Percentiles rank a stretch among this genome's conserved stretches.
phyloP scores from a whole-genome alignment of 2,113 vertebrate genomes.

The Microcebus ravelobensis region DNA sequence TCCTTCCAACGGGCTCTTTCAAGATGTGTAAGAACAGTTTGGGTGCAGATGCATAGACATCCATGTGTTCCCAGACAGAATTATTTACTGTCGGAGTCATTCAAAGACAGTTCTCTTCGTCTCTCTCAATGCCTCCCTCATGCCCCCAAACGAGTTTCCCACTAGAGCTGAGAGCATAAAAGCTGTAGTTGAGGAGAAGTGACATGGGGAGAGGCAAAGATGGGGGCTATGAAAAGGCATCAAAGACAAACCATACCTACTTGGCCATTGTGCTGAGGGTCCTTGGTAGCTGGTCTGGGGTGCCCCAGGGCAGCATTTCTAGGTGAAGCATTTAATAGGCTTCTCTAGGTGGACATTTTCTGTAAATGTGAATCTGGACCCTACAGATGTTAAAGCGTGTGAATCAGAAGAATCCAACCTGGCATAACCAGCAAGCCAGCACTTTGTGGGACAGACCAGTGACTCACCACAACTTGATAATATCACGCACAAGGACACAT shows the following conservation, averaged over 20 bases:
- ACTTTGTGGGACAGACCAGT: neutral
- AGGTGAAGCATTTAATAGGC: conserved; percentile 3
- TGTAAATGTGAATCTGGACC: neutral
- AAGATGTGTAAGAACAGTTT: neutral
- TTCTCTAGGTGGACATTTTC: neutral
- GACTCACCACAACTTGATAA: neutral
- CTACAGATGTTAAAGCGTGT: neutral
- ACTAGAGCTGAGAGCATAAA: neutral
- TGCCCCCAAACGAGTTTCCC: neutral
- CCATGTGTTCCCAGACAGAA: neutral
- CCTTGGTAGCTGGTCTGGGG: neutral
- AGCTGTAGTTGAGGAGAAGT: neutral
- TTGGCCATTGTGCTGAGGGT: neutral
- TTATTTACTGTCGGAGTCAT: neutral
- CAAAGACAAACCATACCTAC: neutral
- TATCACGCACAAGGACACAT: neutral
- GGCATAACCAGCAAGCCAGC: neutral
- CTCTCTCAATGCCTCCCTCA: neutral
- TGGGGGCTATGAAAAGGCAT: neutral
- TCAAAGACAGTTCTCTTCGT: neutral
- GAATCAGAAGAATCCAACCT: neutral
- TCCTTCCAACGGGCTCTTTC: neutral
- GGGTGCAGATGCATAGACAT: neutral
- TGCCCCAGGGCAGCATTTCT: neutral
- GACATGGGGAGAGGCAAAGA: neutral